Base-by-base conservation (phyloP, 2,113 vertebrate species). In the Varanus salvator region DNA sequence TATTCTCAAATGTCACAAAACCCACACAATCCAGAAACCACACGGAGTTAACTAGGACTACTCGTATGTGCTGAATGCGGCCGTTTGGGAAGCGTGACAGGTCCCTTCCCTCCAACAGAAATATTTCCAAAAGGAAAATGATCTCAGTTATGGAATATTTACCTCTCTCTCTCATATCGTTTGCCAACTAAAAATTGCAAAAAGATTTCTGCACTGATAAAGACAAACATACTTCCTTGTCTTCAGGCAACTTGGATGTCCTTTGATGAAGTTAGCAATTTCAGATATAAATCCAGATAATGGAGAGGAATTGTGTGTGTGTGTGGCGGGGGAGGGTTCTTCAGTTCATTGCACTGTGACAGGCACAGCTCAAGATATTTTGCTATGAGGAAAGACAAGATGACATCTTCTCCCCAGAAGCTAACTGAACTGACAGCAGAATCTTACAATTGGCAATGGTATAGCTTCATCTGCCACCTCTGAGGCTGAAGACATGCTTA, bases 71-170 rank as follows among this genome's bases (percentile, higher is more conserved):
- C 29, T 4, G 68, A 85, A 85, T 54, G 29, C 44, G n/a, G 15
- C 68, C 52, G 44, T 38, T 52, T 21, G 31, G n/a, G 29, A 21
- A 72, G 8, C 52, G 8, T 14, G 69, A 72, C 11, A 48, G 11
- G 44, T 71, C 48, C 15, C 27, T 38, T 3, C 29, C 25, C 66
- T 69, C 68, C 27, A 48, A 66, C 3, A 64, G 34, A 3, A 0
- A 89, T 48, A 82, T 38, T 84, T 93, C 29, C 19, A 31, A 25
- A 29, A 83, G 2, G 19, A 34, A 86, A 68, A 90, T 88, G 34
- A 5, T 71, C 87, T 69, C 0, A 14, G 74, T 88, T 80, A 83
- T 3, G 5, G 50, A 78, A 4, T 44, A 84, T 85, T 80, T 3
- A 8, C 0, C 0, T 82, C 21, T 83, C 29, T 34, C 75, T 83